phyloP scores from a whole-genome alignment of 1,140 invertebrate species.

The Archivesica marissinica region DNA sequence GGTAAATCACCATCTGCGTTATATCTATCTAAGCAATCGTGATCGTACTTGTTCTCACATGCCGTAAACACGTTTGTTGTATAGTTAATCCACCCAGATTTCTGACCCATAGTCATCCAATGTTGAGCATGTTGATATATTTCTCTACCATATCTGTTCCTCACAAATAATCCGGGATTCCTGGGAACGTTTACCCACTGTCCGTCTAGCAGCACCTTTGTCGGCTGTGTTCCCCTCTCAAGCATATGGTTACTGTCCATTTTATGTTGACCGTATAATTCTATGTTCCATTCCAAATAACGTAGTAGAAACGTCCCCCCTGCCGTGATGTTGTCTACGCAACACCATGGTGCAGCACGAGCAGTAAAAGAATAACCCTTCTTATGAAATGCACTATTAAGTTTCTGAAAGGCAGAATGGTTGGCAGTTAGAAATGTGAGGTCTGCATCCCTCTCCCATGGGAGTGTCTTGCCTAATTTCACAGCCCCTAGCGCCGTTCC shows the following conservation, averaged over 20 bases:
- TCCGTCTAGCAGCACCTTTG: slow-evolving; percentile 70
- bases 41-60: slow-evolving; percentile 68
- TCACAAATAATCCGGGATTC: slow-evolving; percentile 78
- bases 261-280: slow-evolving; percentile 66
- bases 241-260: slow-evolving; percentile 63
- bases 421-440: slow-evolving; percentile 66
- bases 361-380: slow-evolving; percentile 61
- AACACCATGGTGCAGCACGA: slow-evolving; percentile 59
- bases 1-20: slow-evolving; percentile 76
- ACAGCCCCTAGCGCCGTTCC: slow-evolving; percentile 77
- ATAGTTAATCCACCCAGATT: slow-evolving; percentile 64
- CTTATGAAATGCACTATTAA: slow-evolving; percentile 48
- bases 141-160: slow-evolving; percentile 77
- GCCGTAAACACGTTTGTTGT: slow-evolving; percentile 66
- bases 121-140: slow-evolving; percentile 74
- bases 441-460: slow-evolving; percentile 79
- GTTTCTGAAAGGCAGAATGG: slow-evolving; percentile 56
- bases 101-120: slow-evolving; percentile 60
- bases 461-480: slow-evolving; percentile 74
- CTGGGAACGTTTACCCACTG: slow-evolving; percentile 72
- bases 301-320: slow-evolving; percentile 58
- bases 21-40: slow-evolving; percentile 77
- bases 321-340: slow-evolving; percentile 61
- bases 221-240: slow-evolving; percentile 64
- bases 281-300: slow-evolving; percentile 57